Percentiles rank a stretch among this genome's conserved stretches.
Conservation (phyloP, 2,113 vertebrate genomes). For the Solenodon paradoxus region DNA sequence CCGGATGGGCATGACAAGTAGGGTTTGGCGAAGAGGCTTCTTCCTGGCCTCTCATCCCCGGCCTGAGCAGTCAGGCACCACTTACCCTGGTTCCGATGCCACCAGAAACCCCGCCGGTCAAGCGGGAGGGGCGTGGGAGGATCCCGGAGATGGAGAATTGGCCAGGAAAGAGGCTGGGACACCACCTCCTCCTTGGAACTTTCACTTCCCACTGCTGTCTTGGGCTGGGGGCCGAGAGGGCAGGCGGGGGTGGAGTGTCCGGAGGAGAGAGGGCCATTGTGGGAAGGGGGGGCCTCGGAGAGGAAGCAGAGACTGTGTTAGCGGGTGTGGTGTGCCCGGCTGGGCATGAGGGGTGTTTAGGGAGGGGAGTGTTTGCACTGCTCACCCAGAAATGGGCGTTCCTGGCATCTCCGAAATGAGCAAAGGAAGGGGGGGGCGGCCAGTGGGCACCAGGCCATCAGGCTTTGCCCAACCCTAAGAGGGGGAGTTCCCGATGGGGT, state of each 20-base stretch:
- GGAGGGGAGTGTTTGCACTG: slow-evolving; percentile 65
- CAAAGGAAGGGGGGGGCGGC: slow-evolving; percentile 58
- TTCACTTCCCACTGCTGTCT: slow-evolving; percentile 72
- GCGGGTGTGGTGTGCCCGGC: slow-evolving; percentile 52
- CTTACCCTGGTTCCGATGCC: background rate
- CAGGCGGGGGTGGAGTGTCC: slow-evolving; percentile 69
- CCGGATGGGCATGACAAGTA: background rate
- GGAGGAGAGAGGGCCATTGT: slow-evolving; percentile 48
- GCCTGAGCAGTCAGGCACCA: background rate
- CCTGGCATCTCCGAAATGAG: slow-evolving; percentile 41
- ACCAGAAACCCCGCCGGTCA: background rate
- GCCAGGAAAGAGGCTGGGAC: slow-evolving; percentile 62
- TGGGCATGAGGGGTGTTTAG: slow-evolving; percentile 37
- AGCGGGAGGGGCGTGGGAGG: background rate
- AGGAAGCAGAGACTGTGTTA: slow-evolving; percentile 32
- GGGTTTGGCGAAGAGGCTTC: background rate
- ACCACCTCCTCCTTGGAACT: slow-evolving; percentile 62
- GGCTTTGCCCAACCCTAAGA: slow-evolving; percentile 29
- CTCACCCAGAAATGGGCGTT: slow-evolving; percentile 70
- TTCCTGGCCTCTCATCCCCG: background rate
- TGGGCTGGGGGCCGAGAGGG: slow-evolving; percentile 42
- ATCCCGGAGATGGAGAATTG: background rate
- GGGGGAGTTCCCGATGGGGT: slow-evolving; percentile 15
- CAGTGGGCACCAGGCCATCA: slow-evolving; percentile 57
- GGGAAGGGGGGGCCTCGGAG: background rate